These are phyloP conservation scores for Erinaceus europaeus DNA, from an alignment of 2,113 vertebrate species.

Conservation along the genomic window DNA sequence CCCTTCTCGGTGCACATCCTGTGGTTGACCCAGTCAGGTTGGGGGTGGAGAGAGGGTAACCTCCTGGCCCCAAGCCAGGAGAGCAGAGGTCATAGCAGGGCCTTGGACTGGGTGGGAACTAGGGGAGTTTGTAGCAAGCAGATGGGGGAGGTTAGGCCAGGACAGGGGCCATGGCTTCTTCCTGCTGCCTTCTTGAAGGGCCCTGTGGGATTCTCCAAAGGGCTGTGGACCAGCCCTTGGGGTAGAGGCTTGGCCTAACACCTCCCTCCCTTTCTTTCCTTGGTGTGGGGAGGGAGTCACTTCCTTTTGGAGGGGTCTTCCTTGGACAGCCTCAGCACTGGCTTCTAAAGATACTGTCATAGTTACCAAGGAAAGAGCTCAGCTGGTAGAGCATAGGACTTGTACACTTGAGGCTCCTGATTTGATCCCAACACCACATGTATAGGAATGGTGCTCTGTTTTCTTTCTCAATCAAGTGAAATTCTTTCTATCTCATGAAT, in stretches of 20 bases:
- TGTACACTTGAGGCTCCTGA: too few species aligned
- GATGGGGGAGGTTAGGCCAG: constrained; percentile 22
- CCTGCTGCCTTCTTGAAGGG: constrained; percentile 5
- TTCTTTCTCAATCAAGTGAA: too few species aligned
- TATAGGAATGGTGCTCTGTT: too few species aligned
- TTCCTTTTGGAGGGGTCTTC: background rate
- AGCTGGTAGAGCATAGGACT: too few species aligned
- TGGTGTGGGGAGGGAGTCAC: background rate
- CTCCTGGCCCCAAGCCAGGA: constrained; percentile 56
- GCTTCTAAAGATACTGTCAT: background rate
- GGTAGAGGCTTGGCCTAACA: background rate
- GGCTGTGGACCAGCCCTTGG: background rate
- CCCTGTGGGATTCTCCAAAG: background rate
- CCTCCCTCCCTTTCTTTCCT: background rate
- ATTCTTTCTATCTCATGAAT: too few species aligned
- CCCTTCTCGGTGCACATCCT: constrained; percentile 53
- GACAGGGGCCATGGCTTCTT: constrained; percentile 34
- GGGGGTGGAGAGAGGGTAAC: constrained; percentile 50
- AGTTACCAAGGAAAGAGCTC: background rate
- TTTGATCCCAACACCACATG: too few species aligned
- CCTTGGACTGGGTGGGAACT: background rate
- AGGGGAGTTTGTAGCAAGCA: background rate
- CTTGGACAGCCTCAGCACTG: background rate
- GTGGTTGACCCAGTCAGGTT: constrained; percentile 40
- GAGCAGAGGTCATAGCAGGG: constrained; percentile 54